Evolutionary conservation across 2,797 vertebrate species (phyloP), one percentile per base, ranked within the genome.

Genomic region (Alca torda): DNA sequence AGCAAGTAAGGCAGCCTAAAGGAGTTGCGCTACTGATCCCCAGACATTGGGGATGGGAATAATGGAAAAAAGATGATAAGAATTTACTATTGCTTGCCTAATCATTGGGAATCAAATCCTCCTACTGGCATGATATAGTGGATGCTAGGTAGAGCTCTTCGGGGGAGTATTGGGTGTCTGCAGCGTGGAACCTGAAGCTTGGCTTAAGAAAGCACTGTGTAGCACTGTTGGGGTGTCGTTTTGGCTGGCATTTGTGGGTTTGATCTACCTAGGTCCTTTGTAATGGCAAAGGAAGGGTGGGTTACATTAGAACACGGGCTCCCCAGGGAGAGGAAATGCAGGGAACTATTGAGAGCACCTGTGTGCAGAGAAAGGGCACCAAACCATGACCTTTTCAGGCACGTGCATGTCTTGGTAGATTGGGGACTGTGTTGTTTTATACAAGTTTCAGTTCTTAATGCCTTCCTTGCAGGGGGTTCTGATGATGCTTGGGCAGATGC

Each of bases 401-500:
- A 1, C 1, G 0, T 33, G 37, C 7, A 3, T 28, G 30, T 50
- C 24, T 73, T 82, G 15, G 57, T 12, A 41, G 70, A 12, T 1
- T 74, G 31, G 12, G 51, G 35, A 16, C 56, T 17, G 10, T 39
- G 8, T 8, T 72, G 50, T 15, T 31, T 74, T 70, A 28, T 4
- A 9, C 6, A 28, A 41, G 33, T 11, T 56, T 77, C 37, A 33
- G 7, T 69, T 76, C 65, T 86, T 90, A 67, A 56, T 87, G 46
- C 39, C 35, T 95, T 93, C 76, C 65, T 96, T 92, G 68, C 96
- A 99, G 99, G 99, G 91, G 99, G 99, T 75, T 98, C 98, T 77
- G 99, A 99, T 24, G 99, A 99, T 93, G 98, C 99, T 12, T 98
- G 98, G 98, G 98, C 98, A 2, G 99, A 99, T 91, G 93, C 98